Base-by-base conservation (phyloP, 2,797 vertebrate species). In the Mycteria americana region DNA sequence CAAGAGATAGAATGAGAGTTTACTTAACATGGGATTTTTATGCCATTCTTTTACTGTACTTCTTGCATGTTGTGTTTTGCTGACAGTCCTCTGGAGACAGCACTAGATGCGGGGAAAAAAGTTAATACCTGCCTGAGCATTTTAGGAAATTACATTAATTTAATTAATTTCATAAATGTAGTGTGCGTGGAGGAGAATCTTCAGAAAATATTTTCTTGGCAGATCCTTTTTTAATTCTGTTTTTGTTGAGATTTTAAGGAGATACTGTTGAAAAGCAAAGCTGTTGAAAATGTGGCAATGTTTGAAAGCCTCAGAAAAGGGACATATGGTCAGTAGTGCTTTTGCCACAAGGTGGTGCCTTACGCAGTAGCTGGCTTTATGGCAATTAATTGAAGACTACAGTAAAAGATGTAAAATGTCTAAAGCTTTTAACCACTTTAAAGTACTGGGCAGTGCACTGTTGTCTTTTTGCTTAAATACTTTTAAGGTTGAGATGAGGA, bases 331-430 rank as follows among this genome's bases (percentile, higher is more conserved):
- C 48, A 19, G 50, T 46, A 16, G 69, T 8, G 19, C 9, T 7
- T 64, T 78, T 54, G 81, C 93, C 56, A 7, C 75, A 51, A 18
- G 89, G 30, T 89, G 85, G 54, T 28, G 85, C 76, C 93, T 75
- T 53, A 24, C 19, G 59, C 72, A 45, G 56, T 27, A 10, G 33
- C 73, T 68, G 0, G 45, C 68, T 75, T 25, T 30, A 37, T 37
- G 82, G 54, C 22, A 17, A 33, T 48, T 39, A 81, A 37, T 9
- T 11, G 51, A 35, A 74, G 33, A 19, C 28, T n/a, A 9, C 3
- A 25, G 22, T 28, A n/a, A 62, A 76, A 56, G 39, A 21, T 37
- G 35, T 54, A 30, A 89, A 81, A 80, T 62, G 18, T 45, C 45
- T 69, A 28, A 50, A 74, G 68, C 86, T 92, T 88, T 59, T n/a